Base-by-base conservation (phyloP, 2,888 invertebrate species). In the Eilema sororculum region DNA sequence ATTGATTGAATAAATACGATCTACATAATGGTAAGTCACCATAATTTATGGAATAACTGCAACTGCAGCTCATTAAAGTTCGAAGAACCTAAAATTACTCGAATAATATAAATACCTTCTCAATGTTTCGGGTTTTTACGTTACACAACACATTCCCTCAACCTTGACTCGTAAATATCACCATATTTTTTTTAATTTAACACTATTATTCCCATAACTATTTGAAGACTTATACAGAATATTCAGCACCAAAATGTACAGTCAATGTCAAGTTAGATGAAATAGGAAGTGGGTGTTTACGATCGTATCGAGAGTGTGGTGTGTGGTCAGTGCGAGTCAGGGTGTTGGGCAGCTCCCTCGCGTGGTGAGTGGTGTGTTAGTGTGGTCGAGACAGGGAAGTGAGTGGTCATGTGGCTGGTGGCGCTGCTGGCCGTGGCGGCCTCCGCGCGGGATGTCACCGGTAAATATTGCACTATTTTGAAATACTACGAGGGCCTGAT, bases 361-460 rank as follows among this genome's bases (percentile, higher is more conserved):
- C 56, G 28, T 52, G n/a, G 56, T 10, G 33, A 46, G 58, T 63
- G 13, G 56, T 37, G 57, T 16, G 46, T 68, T 9, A 69, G 65
- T 69, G 25, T 37, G 63, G 41, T 69, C 25, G 25, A 12, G 13
- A 67, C 64, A 63, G 24, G 22, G 37, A 9, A 65, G 57, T 65
- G 57, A 56, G 65, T 79, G 79, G n/a, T 63, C 28, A 13, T 28
- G 72, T 78, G 71, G 74, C 1, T 22, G 30, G 13, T 71, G 64
- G 4, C 73, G 37, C 25, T 76, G 33, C 24, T 72, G 60, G 65
- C 61, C 20, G 65, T 59, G 68, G 65, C 68, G 37, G 64, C 64
- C 59, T 33, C 65, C 0, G 79, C 77, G 0, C 28, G 59, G 22
- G 79, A 74, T 61, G 22, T 79, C 20, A 79, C 79, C 28, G 79